Base-by-base conservation (phyloP, 2,797 vertebrate species). In the Malurus splendens region DNA sequence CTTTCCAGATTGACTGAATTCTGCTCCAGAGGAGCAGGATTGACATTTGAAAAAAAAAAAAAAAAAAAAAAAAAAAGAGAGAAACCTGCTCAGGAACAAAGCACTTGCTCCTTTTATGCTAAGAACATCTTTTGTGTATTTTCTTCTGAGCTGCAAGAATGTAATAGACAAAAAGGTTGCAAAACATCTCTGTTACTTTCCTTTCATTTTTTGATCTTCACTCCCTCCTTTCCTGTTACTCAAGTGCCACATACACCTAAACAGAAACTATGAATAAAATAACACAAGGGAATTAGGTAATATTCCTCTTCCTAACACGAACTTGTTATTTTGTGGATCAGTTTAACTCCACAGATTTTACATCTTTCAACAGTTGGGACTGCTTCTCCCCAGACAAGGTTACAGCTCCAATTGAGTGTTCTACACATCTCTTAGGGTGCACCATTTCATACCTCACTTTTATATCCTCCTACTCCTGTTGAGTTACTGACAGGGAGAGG, bases 401-500 rank as follows among this genome's bases (percentile, higher is more conserved):
- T 59, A 41, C 22, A 45, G 41, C 41, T 83, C 36, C 44, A 71
- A 0, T 1, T 3, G 3, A 61, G 14, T 65, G 39, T 54, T 66
- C 67, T 50, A 42, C 15, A 1, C 30, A 39, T 39, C 41, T 79
- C 41, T 30, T 25, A 73, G 48, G 72, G 17, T 15, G 25, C 27
- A 55, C 6, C 22, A 7, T 70, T 45, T 75, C 52, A 61, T 30
- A 25, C n/a, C 76, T 90, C 45, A 14, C 24, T 67, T 95, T 92
- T 90, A 88, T 91, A 84, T 87, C 73, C 75, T 82, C 14, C 86
- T 87, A 85, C 48, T 60, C 54, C 59, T 86, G 30, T 17, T 93
- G 87, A 71, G n/a, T 62, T 87, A 80, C 24, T 76, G 61, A 80
- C 73, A 82, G 47, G 44, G 39, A 90, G n/a, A 82, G 32, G 22